Evolutionary conservation across 1,140 invertebrate genomes (phyloP).

Genomic region (Spodoptera litura): DNA sequence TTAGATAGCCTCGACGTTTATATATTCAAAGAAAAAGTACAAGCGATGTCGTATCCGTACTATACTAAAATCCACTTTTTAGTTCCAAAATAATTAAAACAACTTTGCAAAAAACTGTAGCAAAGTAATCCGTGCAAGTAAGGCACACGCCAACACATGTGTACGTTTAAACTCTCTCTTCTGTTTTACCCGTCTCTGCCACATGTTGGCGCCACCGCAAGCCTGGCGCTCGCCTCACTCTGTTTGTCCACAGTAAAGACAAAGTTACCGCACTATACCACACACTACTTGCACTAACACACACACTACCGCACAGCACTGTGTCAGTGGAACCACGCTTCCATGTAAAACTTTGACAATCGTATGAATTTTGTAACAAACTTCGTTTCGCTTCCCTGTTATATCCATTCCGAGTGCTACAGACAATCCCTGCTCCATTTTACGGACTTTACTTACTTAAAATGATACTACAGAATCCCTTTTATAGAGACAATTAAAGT

Average conservation of each 20-base stretch:
- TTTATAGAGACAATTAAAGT: conserved; percentile 5
- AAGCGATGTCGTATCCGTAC: too few relatives aligned
- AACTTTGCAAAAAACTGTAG: too few relatives aligned
- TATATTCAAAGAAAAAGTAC: too few relatives aligned
- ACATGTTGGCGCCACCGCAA: neutral
- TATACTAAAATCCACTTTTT: too few relatives aligned
- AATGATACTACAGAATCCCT: neutral
- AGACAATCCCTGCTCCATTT: neutral
- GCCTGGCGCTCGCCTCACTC: neutral
- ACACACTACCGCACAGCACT: neutral
- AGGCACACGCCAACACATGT: neutral
- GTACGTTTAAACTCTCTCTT: conserved; percentile 6
- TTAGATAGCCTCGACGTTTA: too few relatives aligned
- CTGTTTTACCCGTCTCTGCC: neutral
- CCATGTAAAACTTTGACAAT: conserved; percentile 41
- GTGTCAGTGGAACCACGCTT: neutral
- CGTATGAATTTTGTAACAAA: conserved; percentile 41
- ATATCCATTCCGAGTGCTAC: neutral
- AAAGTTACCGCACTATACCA: conserved; percentile 16
- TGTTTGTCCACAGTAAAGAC: conserved; percentile 27
- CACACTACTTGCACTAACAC: conserved; percentile 4
- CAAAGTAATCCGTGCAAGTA: too few relatives aligned
- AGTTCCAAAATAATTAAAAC: too few relatives aligned
- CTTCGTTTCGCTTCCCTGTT: conserved; percentile 9
- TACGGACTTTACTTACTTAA: neutral